phyloP scores from a whole-genome alignment of 1,140 invertebrate species.

The Eufriesea mexicana region DNA sequence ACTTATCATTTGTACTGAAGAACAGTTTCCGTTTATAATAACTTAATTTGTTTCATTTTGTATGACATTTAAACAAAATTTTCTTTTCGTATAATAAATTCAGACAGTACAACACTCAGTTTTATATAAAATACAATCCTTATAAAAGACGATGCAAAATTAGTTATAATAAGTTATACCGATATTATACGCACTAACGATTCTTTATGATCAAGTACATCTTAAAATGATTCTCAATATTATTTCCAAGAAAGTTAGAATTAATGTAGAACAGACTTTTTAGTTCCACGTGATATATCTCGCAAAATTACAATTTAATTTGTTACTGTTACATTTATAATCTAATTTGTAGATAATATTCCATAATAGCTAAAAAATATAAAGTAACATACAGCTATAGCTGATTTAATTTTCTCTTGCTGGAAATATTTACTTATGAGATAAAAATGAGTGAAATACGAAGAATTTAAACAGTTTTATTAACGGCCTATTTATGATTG shows the following conservation, averaged over 20 bases:
- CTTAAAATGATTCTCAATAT: slow-evolving; percentile 31
- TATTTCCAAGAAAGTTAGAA: slow-evolving; percentile 29
- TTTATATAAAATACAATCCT: slow-evolving; percentile 34
- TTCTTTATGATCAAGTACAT: slow-evolving; percentile 18
- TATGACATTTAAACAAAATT: not conserved
- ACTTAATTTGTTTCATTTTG: not conserved
- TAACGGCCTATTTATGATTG: slow-evolving; percentile 27
- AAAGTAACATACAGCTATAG: slow-evolving; percentile 6
- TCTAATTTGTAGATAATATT: slow-evolving; percentile 26
- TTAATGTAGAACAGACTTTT: slow-evolving; percentile 41
- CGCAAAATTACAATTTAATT: slow-evolving; percentile 21
- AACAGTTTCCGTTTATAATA: slow-evolving; percentile 1
- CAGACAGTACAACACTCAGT: slow-evolving; percentile 51
- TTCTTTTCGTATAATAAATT: slow-evolving; percentile 16
- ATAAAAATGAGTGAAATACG: not conserved
- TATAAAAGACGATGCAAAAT: slow-evolving; percentile 50
- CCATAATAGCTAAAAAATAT: not conserved
- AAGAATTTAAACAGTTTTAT: not conserved
- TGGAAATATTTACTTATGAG: slow-evolving; percentile 25
- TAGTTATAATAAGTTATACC: slow-evolving; percentile 28
- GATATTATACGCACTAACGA: slow-evolving; percentile 21
- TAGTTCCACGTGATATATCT: slow-evolving; percentile 25
- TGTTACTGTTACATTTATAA: slow-evolving; percentile 24
- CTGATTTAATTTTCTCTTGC: slow-evolving; percentile 14
- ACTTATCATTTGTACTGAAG: slow-evolving; percentile 2